These are phyloP conservation scores for Caloenas nicobarica DNA, from an alignment of 2,113 vertebrate genomes.

Conservation along the genomic window DNA sequence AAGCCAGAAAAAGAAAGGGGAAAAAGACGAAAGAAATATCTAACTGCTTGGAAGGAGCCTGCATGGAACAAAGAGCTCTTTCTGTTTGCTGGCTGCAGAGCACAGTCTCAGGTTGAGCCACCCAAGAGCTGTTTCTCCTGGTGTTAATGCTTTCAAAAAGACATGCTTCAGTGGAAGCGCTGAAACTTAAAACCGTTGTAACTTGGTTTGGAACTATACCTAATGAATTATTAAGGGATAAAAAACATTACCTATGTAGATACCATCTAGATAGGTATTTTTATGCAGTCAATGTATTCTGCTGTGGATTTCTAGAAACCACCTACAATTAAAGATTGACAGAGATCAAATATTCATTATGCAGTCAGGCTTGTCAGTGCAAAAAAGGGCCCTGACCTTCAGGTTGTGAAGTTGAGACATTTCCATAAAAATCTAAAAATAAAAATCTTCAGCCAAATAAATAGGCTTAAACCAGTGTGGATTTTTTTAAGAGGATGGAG, in stretches of 20 bases:
- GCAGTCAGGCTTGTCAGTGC: background rate
- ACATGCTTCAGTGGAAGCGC: background rate
- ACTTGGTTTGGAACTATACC: background rate
- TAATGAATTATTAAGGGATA: background rate
- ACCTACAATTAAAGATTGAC: background rate
- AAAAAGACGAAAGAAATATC: background rate
- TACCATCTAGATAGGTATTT: conserved; percentile 8
- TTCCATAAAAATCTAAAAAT: background rate
- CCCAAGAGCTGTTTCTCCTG: background rate
- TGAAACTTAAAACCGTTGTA: conserved; percentile 7
- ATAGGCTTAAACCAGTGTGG: background rate
- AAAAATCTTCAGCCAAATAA: background rate
- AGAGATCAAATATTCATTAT: background rate
- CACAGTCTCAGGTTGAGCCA: background rate
- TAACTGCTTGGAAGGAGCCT: background rate
- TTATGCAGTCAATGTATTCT: background rate
- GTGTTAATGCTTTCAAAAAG: background rate
- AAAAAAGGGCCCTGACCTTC: background rate
- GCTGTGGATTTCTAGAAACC: background rate
- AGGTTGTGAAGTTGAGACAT: background rate
- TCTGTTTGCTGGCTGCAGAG: background rate
- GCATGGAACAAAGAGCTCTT: background rate
- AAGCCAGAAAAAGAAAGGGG: background rate
- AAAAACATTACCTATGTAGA: background rate
- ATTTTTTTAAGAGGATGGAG: background rate